Conservation (phyloP, 1,140 invertebrate genomes). For the Acromyrmex echinatior region DNA sequence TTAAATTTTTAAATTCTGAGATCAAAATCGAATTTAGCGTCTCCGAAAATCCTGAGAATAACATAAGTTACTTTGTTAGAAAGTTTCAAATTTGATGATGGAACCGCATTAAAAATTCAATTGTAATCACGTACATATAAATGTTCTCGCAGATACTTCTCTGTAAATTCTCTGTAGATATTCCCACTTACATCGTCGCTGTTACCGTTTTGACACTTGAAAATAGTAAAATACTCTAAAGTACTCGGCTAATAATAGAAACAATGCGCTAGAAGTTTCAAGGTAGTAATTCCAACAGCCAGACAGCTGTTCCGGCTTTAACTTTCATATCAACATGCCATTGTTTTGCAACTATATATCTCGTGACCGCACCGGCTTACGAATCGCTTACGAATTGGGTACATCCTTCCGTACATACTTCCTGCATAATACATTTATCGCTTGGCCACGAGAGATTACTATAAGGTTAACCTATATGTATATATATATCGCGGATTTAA, state of each 20-base stretch:
- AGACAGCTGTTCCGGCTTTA: background rate
- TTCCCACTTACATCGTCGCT: background rate
- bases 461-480: background rate
- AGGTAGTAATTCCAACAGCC: background rate
- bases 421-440: slow-evolving; percentile 52
- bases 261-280: background rate
- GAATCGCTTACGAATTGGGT: slow-evolving; percentile 20
- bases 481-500: slow-evolving; percentile 22
- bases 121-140: background rate
- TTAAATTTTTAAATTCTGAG: too few relatives aligned
- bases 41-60: too few relatives aligned
- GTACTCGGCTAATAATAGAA: slow-evolving; percentile 13
- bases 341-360: slow-evolving; percentile 28
- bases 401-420: slow-evolving; percentile 52
- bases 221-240: slow-evolving; percentile 2
- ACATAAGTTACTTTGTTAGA: too few relatives aligned
- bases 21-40: too few relatives aligned
- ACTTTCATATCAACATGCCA: slow-evolving; percentile 3
- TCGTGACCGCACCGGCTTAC: slow-evolving; percentile 26
- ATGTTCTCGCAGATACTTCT: background rate
- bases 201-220: background rate
- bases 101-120: background rate
- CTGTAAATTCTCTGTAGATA: background rate
- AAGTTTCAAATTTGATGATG: too few relatives aligned
- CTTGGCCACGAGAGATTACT: slow-evolving; percentile 36